Conservation (phyloP, 2,888 invertebrate species). For the Drosophila cognata region DNA sequence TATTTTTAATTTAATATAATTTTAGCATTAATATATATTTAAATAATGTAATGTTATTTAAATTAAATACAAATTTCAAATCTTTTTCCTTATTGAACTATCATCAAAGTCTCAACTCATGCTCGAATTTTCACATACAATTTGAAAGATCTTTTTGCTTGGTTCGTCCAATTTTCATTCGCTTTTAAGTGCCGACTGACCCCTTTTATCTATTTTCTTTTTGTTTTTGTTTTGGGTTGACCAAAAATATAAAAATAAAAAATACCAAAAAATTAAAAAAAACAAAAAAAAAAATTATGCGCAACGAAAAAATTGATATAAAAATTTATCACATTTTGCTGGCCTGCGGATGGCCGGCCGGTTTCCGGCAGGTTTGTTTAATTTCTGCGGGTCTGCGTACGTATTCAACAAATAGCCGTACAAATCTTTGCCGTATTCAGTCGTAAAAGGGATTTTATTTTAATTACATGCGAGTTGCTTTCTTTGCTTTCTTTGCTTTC, state of each 20-base stretch:
- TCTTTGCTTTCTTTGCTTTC: neutral
- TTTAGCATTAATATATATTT: too few species aligned
- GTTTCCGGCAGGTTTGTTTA: slow-evolving; percentile 63
- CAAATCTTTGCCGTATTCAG: slow-evolving; percentile 67
- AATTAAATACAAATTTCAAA: too few species aligned
- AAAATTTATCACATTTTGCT: slow-evolving; percentile 63
- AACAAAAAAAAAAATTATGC: slow-evolving; percentile 15
- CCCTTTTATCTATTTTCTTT: slow-evolving; percentile 9
- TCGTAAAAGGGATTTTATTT: slow-evolving; percentile 74
- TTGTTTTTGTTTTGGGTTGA: slow-evolving; percentile 6
- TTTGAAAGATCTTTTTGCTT: neutral
- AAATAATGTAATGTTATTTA: too few species aligned
- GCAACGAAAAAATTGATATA: slow-evolving; percentile 55
- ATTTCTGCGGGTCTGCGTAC: slow-evolving; percentile 59
- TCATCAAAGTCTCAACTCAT: neutral
- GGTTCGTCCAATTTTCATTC: slow-evolving; percentile 34
- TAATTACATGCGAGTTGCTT: slow-evolving; percentile 73
- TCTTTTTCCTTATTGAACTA: neutral
- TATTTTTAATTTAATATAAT: too few species aligned
- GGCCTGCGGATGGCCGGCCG: slow-evolving; percentile 4
- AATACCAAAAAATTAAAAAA: neutral
- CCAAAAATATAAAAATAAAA: slow-evolving; percentile 10
- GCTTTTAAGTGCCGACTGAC: slow-evolving; percentile 11
- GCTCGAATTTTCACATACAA: neutral
- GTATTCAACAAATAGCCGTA: slow-evolving; percentile 68